Conservation (phyloP, 2,113 vertebrate genomes). For the Cephalophus harveyi region DNA sequence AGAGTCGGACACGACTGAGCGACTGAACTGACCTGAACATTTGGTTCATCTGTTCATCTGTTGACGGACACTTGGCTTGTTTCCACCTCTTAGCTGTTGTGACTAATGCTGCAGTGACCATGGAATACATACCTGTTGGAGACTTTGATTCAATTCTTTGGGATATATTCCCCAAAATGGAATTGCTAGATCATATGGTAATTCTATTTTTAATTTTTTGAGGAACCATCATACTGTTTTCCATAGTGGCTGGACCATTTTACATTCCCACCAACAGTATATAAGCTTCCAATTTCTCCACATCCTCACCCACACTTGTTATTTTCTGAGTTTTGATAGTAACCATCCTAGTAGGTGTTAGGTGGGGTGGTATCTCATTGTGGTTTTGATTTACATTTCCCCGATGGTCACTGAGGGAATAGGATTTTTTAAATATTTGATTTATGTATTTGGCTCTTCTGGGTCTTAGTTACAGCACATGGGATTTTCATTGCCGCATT, state of each 20-base stretch:
- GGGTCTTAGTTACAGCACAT: not conserved
- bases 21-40: too few relatives aligned
- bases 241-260: not conserved
- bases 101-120: accelerated
- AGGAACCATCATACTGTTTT: not conserved
- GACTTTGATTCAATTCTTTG: not conserved
- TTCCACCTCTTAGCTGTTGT: accelerated
- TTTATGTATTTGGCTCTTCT: not conserved
- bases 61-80: accelerated
- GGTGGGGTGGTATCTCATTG: not conserved
- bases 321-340: not conserved
- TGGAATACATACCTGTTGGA: accelerated
- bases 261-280: not conserved
- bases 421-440: not conserved
- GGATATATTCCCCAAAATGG: not conserved
- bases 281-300: not conserved
- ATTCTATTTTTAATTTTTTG: not conserved
- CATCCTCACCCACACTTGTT: not conserved
- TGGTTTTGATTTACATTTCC: not conserved
- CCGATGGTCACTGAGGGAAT: not conserved
- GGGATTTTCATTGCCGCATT: not conserved
- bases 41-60: accelerated
- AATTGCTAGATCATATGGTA: not conserved
- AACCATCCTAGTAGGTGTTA: not conserved
- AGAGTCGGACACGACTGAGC: too few relatives aligned